These are phyloP conservation scores for Cotesia vestalis DNA, from an alignment of 1,140 invertebrate genomes.

Conservation along the genomic window DNA sequence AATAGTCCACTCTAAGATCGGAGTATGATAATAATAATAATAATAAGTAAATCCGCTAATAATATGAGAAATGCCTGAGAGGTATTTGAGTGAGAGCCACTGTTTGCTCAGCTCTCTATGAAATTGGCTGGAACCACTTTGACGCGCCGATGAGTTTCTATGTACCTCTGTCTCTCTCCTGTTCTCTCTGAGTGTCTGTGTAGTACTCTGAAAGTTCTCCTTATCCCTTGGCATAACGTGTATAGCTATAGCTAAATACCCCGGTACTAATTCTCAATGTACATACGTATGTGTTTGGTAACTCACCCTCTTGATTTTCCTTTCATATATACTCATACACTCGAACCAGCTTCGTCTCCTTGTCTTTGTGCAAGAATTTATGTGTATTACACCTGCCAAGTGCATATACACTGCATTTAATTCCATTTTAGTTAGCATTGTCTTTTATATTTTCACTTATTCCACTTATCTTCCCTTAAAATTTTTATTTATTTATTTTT, in stretches of 20 bases:
- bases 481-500: too few species aligned
- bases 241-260: not conserved
- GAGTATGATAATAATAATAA: not conserved
- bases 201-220: constrained; percentile 38
- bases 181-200: not conserved
- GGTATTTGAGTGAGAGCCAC: constrained; percentile 43
- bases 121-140: constrained; percentile 56
- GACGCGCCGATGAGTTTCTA: constrained; percentile 54
- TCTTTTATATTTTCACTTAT: not conserved
- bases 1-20: not conserved
- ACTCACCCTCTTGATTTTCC: constrained; percentile 20
- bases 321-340: not conserved
- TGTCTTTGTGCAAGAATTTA: constrained; percentile 6
- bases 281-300: constrained; percentile 16
- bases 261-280: not conserved
- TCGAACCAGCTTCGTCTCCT: not conserved
- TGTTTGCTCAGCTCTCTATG: constrained; percentile 55
- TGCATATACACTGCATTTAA: constrained; percentile 7
- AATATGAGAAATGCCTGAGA: constrained; percentile 10
- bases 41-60: constrained; percentile 27
- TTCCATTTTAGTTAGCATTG: not conserved
- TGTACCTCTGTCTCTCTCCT: constrained; percentile 23
- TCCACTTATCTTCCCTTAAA: not conserved
- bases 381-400: constrained; percentile 15
- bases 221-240: constrained; percentile 12